Conservation (phyloP, 2,113 vertebrate genomes). For the Mirza zaza region DNA sequence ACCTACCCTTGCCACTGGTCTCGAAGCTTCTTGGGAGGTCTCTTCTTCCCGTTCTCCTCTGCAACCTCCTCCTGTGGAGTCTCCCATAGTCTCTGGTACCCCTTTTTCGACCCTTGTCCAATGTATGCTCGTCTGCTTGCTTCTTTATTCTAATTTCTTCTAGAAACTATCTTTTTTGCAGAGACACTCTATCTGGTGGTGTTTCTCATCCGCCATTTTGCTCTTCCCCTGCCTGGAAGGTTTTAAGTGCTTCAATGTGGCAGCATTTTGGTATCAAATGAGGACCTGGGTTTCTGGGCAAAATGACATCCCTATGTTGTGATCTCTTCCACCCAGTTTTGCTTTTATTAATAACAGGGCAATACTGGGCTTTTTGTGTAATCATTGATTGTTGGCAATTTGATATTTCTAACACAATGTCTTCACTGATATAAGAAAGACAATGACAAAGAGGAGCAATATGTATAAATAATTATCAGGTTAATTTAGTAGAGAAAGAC, state of each 20-base stretch:
- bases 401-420: conserved; percentile 4
- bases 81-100: no score
- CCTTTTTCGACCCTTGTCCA: no score
- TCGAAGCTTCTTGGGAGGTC: no score
- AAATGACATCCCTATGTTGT: neutral
- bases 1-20: no score
- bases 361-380: neutral
- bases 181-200: no score
- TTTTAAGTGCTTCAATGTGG: neutral
- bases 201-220: no score
- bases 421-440: conserved; percentile 4
- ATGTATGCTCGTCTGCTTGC: no score
- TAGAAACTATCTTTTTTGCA: no score
- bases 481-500: neutral
- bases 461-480: neutral
- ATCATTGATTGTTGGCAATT: neutral
- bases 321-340: neutral
- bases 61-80: no score
- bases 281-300: neutral
- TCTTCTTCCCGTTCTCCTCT: no score
- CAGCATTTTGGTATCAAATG: neutral
- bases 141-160: no score
- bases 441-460: neutral
- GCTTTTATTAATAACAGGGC: neutral
- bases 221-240: neutral